Conservation (phyloP, 2,113 vertebrate species). For the Falco punctatus region DNA sequence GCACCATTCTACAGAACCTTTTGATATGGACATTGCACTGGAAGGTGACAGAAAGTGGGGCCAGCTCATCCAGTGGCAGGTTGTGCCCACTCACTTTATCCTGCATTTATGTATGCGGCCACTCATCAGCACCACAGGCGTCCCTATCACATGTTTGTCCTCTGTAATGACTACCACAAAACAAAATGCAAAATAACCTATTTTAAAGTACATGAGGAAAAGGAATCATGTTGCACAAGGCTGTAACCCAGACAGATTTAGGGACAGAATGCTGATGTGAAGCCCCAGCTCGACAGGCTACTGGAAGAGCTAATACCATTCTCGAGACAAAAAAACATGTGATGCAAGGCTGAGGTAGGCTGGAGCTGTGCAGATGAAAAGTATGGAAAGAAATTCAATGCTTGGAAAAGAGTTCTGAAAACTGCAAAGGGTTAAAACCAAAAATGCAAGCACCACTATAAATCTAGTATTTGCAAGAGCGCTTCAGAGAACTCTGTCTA, state of each 20-base stretch:
- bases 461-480: not conserved
- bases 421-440: not conserved
- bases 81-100: not conserved
- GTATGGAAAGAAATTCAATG: too few species aligned
- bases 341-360: not conserved
- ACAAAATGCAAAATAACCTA: not conserved
- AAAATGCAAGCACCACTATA: not conserved
- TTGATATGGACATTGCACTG: accelerated
- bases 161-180: not conserved
- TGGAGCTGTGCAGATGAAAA: not conserved
- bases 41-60: not conserved
- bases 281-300: not conserved
- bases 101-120: not conserved
- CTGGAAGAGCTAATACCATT: not conserved
- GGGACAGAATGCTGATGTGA: not conserved
- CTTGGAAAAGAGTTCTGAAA: not conserved
- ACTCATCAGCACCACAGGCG: not conserved
- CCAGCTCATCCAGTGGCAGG: not conserved
- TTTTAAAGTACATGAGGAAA: not conserved
- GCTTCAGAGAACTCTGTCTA: not conserved
- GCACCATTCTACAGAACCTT: not conserved
- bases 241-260: not conserved
- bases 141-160: not conserved
- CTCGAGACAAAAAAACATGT: not conserved
- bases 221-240: not conserved